Evolutionary conservation across 64 coral and sea anemone genomes (phyloP), one percentile per base, ranked within the genome.

Genomic region (Pocillopora verrucosa): DNA sequence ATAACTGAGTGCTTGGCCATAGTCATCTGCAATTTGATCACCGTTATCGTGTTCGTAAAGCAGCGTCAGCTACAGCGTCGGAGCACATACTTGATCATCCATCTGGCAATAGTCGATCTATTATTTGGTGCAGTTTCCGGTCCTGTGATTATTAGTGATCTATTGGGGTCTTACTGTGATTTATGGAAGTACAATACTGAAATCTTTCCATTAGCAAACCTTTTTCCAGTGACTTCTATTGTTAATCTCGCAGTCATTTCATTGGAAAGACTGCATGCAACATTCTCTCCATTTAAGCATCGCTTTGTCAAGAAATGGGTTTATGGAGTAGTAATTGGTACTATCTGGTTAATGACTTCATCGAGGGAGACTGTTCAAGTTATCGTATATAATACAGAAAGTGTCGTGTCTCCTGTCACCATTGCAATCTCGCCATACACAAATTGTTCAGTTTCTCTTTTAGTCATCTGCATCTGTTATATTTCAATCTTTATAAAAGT

Each of bases 221-320:
- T 81, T 20, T 81, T 81, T 81, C 60, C 79, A 24, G 16, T 81
- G 3, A 58, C 79, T 26, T 81, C 79, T 26, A 58, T 81, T 34
- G 58, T 24, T 14, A 81, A 81, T 62, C 79, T 81, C 22, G 79
- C 59, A 17, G 58, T 58, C 16, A 81, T 81, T 58, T 81, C 79
- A 17, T 81, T 81, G 35, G 79, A 81, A 58, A 58, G 79, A 81
- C 59, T 81, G 58, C 60, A 81, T 63, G 79, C 79, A 13, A 63
- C 56, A 62, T 25, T 81, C 7, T 36, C 9, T 81, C 79, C 79
- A 9, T 81, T 58, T 13, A 60, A 63, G 15, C 79, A 81, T 63
- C 79, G 59, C 34, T 62, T 61, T 5, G 35, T 81, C 11, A 58
- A 61, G 60, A 81, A 62, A 58, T 2, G 58, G 22, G 24, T 81